Evolutionary conservation across 2,888 invertebrate species (phyloP), one percentile per base, ranked within the genome.

Genomic region (Acanthococcus lagerstroemiae): DNA sequence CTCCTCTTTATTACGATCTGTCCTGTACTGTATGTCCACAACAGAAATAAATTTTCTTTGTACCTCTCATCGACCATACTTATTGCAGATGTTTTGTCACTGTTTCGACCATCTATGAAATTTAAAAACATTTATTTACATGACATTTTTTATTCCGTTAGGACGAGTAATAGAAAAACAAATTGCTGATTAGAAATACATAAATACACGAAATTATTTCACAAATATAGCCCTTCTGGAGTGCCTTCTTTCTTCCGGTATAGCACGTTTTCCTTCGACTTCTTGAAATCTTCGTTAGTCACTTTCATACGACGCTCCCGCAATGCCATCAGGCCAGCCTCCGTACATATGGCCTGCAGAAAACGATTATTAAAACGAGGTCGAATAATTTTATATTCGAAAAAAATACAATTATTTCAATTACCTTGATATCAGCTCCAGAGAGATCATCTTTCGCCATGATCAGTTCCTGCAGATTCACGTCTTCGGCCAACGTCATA

Each of bases 391-490:
- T 37, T 37, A 7, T 55, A 50, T 50, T 7, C 37, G 7, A 37
- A 12, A 50, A 55, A 9, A 17, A 52, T 6, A 15, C 7, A 5
- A n/a, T n/a, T n/a, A n/a, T n/a, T n/a, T 19, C 26, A 45, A 65
- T 70, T 77, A 86, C 88, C 82, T 94, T 94, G 71, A 94, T 94
- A 76, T 94, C 94, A 69, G 94, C 94, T 21, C 99, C 99, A 61
- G 96, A 97, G 17, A 99, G 82, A 79, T 99, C 99, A 81, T 99
- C 99, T 77, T 99, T 99, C 4, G 97, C 93, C 92, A 96, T 95
- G 70, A 99, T 95, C 60, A 97, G 84, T 77, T 99, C 97, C 68
- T 90, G 93, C 12, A 99, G 82, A 75, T 95, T 94, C 7, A 99
- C 99, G 79, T 99, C 96, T 69, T 88, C 90, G 9, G 96, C 88